Percentiles rank a stretch among this genome's conserved stretches.
Evolutionary conservation across 2,113 vertebrate genomes (phyloP).

Genomic region (Sylvia atricapilla): DNA sequence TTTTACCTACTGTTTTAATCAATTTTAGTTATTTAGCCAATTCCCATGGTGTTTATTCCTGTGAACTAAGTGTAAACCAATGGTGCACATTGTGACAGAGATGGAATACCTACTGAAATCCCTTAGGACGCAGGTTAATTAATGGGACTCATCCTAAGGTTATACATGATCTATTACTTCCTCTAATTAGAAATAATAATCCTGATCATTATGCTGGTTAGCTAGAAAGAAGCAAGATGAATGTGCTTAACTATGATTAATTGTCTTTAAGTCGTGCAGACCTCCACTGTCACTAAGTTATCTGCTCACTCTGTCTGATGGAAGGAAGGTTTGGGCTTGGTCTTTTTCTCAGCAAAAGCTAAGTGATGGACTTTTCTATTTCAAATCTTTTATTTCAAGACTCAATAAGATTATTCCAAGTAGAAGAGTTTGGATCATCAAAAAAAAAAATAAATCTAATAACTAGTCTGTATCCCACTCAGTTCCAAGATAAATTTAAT

Average conservation of each 20-base stretch:
- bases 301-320: slow-evolving; percentile 67
- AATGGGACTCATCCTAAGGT: slow-evolving; percentile 93
- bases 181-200: slow-evolving; percentile 99
- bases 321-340: slow-evolving; percentile 55
- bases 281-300: slow-evolving; percentile 75
- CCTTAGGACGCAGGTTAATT: slow-evolving; percentile 91
- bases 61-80: slow-evolving; percentile 75
- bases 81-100: slow-evolving; percentile 85
- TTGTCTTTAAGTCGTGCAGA: slow-evolving; percentile 77
- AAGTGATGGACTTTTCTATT: slow-evolving; percentile 7
- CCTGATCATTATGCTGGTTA: slow-evolving; percentile 99
- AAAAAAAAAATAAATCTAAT: neutral
- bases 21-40: slow-evolving; percentile 68
- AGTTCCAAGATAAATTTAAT: neutral
- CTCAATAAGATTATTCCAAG: neutral
- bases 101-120: slow-evolving; percentile 87
- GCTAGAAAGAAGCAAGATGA: slow-evolving; percentile 91
- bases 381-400: neutral
- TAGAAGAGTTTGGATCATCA: neutral
- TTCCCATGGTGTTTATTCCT: slow-evolving; percentile 71
- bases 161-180: slow-evolving; percentile 99
- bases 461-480: neutral
- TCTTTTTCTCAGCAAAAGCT: slow-evolving; percentile 27
- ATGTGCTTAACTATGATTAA: slow-evolving; percentile 92
- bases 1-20: slow-evolving; percentile 67